Percentiles rank a stretch among this genome's conserved stretches.
Evolutionary conservation across 2,888 invertebrate species (phyloP).

Genomic region (Drosophila pseudotakahashii): DNA sequence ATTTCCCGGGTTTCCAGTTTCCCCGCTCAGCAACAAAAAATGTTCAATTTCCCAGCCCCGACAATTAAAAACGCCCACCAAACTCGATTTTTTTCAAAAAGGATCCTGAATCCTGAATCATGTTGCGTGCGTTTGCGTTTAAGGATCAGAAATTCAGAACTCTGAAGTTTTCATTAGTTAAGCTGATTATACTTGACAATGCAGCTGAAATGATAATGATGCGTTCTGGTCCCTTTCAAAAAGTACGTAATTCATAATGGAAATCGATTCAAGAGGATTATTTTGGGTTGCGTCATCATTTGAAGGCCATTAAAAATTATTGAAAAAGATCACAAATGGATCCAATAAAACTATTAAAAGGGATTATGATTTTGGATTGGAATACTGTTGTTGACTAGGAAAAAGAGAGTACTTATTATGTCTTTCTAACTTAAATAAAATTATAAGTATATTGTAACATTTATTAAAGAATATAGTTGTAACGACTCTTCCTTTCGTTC

Average conservation of each 20-base stretch:
- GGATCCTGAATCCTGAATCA: constrained; percentile 3
- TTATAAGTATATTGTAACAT: too few relatives aligned
- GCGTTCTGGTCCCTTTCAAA: neutral
- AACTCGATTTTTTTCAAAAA: constrained; percentile 3
- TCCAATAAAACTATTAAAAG: constrained; percentile 12
- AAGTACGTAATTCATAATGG: constrained; percentile 3
- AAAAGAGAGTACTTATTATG: neutral
- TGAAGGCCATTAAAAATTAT: constrained; percentile 26
- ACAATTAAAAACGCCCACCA: constrained; percentile 65
- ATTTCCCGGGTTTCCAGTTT: neutral
- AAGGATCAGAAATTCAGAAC: constrained; percentile 7
- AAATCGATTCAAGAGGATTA: constrained; percentile 3
- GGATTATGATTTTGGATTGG: constrained; percentile 2
- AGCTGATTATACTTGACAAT: constrained; percentile 63
- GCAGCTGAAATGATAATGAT: constrained; percentile 59
- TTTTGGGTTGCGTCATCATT: constrained; percentile 2
- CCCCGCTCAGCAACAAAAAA: neutral
- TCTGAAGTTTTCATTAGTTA: constrained; percentile 52
- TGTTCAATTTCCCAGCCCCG: constrained; percentile 4
- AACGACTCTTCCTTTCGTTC: neutral
- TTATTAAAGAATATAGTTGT: neutral
- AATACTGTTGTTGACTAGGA: neutral
- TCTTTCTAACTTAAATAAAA: neutral
- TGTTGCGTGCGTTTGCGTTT: constrained; percentile 60
- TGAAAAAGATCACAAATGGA: constrained; percentile 1